Base-by-base conservation (phyloP, 2,113 vertebrate genomes). In the Physeter macrocephalus region DNA sequence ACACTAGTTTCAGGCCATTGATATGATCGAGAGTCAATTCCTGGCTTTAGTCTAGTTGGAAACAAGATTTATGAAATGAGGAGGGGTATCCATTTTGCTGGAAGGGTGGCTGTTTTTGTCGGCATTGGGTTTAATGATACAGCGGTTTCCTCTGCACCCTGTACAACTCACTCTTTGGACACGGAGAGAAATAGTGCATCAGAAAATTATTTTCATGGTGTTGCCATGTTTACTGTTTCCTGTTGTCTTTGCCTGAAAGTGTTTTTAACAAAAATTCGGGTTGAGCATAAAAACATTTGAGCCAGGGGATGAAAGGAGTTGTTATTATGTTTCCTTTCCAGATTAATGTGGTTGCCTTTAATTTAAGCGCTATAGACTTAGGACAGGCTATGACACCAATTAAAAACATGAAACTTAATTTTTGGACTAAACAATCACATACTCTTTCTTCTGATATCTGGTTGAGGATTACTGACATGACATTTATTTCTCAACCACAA, bases 201-300 rank as follows among this genome's bases (percentile, higher is more conserved):
- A 94, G 96, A 98, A 98, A 98, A 98, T 97, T 98, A 97, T 98
- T 99, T 98, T 96, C 98, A 95, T 96, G 96, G 98, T 98, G 98
- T 98, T 98, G 98, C 98, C 98, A 98, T 97, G 97, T 98, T 98
- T 98, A 97, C 98, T 96, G 97, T 98, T 99, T 99, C 98, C 99
- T 99, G 98, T 98, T 99, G 98, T 99, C 98, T 98, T 98, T 98
- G 98, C 96, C 97, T 98, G 97, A 98, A 98, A 98, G 96, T 95
- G 75, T 93, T 92, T 57, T 97, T 93, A 98, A 94, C 98, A 98
- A 98, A 99, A 99, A 98, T 98, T 98, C 98, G 96, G 95, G 97
- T 93, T 95, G 94, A 96, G 97, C 96, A 98, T 98, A 97, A 98
- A 98, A 98, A 78, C 96, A 46, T 93, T 95, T 93, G 96, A 95